Evolutionary conservation across 2,888 invertebrate species (phyloP), one percentile per base, ranked within the genome.

Genomic region (Drosophila melanosoma): DNA sequence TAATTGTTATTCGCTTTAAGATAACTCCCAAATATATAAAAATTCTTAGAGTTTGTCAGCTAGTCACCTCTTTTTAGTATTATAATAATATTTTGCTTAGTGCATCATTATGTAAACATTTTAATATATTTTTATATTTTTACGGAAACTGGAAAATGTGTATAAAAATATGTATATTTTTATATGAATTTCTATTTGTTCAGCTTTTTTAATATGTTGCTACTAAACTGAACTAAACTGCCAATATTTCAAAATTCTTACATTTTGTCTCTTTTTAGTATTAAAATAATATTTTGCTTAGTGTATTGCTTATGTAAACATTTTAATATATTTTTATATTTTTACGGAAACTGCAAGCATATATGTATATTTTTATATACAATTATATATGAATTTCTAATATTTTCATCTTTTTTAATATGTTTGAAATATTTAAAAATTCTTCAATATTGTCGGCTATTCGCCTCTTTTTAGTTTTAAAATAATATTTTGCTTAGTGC

Each of bases 21-120:
- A 2, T 3, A 23, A 15, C 15, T 15, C 3, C 1, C 7, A 45
- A 23, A 53, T 35, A 29, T 15, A 26, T 23, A 1, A 15, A 29
- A 29, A 38, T n/a, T 5, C 8, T 40, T 20, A 57, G 42, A 57
- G 20, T 1, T 42, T 15, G 10, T 12, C 11, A 11, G 0, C 1
- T 29, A 5, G 1, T 45, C 8, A 15, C 6, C 23, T 8, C 15
- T 45, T 29, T 20, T 20, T 20, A 23, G 32, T 26, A 56, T 45
- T 17, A 20, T 45, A 60, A 38, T 35, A 62, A 70, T 48, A 59
- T 61, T 23, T 29, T 32, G 69, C 61, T 75, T 45, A 60, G 61
- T 57, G 65, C 58, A 67, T 67, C 77, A 83, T 87, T 79, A 76
- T 87, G 79, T 70, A 73, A 81, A 69, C 73, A 56, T 82, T 71